phyloP scores from a whole-genome alignment of 2,888 invertebrate species.

The Lepidocyrtoides sp. region DNA sequence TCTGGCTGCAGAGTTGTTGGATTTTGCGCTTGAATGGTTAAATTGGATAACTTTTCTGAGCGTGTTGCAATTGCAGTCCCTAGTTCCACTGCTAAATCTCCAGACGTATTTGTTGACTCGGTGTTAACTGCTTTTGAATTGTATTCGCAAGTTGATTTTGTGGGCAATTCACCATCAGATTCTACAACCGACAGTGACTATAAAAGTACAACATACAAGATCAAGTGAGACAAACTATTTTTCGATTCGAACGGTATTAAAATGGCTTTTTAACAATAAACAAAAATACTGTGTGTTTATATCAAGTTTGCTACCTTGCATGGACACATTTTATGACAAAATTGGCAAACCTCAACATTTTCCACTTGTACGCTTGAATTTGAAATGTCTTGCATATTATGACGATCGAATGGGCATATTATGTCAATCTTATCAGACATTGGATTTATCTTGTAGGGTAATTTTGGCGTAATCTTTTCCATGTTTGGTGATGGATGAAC shows the following conservation, averaged over 20 bases:
- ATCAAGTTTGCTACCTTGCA: background rate
- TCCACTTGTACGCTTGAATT: background rate
- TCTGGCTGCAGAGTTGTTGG: background rate
- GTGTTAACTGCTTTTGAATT: background rate
- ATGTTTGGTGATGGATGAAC: too few species aligned
- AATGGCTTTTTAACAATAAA: background rate
- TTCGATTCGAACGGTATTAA: background rate
- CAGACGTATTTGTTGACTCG: background rate
- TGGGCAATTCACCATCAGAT: background rate
- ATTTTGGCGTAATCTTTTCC: too few species aligned
- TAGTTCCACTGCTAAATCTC: background rate
- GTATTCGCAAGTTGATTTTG: background rate
- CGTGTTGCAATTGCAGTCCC: background rate
- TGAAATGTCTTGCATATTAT: background rate
- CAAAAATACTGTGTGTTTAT: background rate
- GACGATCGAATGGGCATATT: background rate
- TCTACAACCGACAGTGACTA: background rate
- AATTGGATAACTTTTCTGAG: background rate
- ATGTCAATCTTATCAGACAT: background rate
- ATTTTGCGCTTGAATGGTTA: conserved; percentile 16
- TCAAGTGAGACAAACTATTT: background rate
- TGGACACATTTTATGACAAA: background rate
- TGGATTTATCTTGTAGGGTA: too few species aligned
- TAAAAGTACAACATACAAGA: background rate
- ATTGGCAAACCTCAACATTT: background rate